Percentiles rank a stretch among this genome's conserved stretches.
Evolutionary conservation across 2,113 vertebrate species (phyloP).

Genomic region (Capreolus pygargus): DNA sequence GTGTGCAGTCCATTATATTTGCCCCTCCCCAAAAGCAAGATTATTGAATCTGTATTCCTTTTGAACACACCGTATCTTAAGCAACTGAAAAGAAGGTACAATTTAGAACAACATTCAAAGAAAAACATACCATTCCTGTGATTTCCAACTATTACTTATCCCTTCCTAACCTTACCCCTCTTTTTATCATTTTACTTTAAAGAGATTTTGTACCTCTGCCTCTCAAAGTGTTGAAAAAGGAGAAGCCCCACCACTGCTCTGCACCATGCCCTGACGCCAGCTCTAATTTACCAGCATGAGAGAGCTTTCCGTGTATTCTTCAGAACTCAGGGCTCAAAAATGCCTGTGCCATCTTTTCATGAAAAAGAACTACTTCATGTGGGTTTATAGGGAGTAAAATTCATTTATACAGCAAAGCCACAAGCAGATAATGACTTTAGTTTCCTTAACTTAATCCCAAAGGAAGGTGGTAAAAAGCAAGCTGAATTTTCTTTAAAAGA

Average conservation of each 20-base stretch:
- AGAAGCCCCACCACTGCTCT: not conserved
- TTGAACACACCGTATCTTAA: not conserved
- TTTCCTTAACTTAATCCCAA: constrained; percentile 57
- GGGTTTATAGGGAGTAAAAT: constrained; percentile 47
- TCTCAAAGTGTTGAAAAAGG: not conserved
- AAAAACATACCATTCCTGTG: not conserved
- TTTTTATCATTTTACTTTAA: not conserved
- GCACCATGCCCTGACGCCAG: not conserved
- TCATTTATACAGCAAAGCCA: constrained; percentile 65
- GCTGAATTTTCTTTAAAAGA: constrained; percentile 17
- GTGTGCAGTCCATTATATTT: not conserved
- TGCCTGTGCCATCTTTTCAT: constrained; percentile 18
- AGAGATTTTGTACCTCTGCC: not conserved
- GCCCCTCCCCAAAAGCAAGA: not conserved
- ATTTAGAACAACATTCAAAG: not conserved
- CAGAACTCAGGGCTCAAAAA: constrained; percentile 15
- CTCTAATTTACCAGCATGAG: not conserved
- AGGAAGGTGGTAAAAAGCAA: constrained; percentile 31
- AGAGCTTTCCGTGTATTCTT: not conserved
- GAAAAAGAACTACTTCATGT: constrained; percentile 24
- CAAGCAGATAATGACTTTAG: constrained; percentile 52
- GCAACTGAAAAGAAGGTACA: not conserved
- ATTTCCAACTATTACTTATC: not conserved
- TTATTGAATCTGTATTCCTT: not conserved
- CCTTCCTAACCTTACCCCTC: not conserved